Base-by-base conservation (phyloP, 2,113 vertebrate species). In the Sorex fumeus region DNA sequence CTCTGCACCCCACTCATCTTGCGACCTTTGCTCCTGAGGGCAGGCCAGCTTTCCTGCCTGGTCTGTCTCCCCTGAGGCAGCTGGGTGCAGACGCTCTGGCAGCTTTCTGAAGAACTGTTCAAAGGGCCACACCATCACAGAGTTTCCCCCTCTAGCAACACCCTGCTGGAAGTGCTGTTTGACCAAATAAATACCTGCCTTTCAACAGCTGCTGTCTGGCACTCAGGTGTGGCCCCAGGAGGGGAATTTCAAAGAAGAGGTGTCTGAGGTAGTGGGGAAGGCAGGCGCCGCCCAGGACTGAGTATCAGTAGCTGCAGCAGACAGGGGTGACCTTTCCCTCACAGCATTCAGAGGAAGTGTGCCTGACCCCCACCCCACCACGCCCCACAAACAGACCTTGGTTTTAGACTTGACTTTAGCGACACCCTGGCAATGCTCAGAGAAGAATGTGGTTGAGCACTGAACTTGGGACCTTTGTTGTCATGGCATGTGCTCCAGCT, bases 171-270 rank as follows among this genome's bases (percentile, higher is more conserved):
- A 77, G n/a, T 67, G n/a, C 64, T 62, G 6, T 47, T 90, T 25
- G 36, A 78, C 3, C 2, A 62, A 53, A 72, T 57, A 19, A 69
- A 18, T 3, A 60, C 16, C 23, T 30, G 50, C 64, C 43, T 89
- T 78, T 91, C 69, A 91, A 16, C 21, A 53, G 40, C 30, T 90
- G 25, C 19, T 90, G 25, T 15, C 34, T 77, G 50, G 60, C 83
- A 87, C 60, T 60, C 43, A 81, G 62, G 1, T 69, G n/a, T 84
- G 70, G 21, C n/a, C 57, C 8, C 45, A 28, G 40, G 47, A 77
- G 45, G 85, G 78, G 10, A 50, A 57, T 86, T 93, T 93, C 62
- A 84, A 81, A 57, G 78, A 7, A 64, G 57, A 77, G 34, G 3
- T 62, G 28, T 43, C 69, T 88, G 43, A 50, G 23, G 7, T 2